Base-by-base conservation (phyloP, 2,113 vertebrate genomes). In the Tursiops truncatus region DNA sequence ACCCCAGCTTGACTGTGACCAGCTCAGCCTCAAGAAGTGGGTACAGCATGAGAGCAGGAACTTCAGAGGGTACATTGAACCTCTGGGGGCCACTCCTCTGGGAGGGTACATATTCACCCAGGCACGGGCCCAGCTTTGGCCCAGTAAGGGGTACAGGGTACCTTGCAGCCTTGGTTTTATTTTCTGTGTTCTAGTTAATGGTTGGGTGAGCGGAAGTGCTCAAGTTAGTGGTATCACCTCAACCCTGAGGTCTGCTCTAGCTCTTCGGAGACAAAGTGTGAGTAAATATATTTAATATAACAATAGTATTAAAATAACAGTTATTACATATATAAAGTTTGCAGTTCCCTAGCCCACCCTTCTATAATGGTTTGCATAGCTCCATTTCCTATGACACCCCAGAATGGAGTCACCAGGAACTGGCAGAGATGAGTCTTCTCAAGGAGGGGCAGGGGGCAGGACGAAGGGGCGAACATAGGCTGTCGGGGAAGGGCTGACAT, bases 231-330 rank as follows among this genome's bases (percentile, higher is more conserved):
- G 11, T 33, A 36, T 88, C 60, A 88, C 65, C 60, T 71, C 87
- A 92, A 81, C 44, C 65, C 56, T 73, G 65, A 93, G 88, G 31
- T 90, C n/a, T 26, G 47, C 36, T 82, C 15, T 96, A 80, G 90
- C 44, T 97, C 81, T 84, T 74, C 8, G 10, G 94, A 97, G 92
- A 88, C 96, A 90, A 82, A 88, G 81, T 87, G 63, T 85, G 94
- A 93, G 98, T 98, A 98, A 97, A 97, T 96, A 97, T n/a, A 83
- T 98, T 98, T 98, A 98, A 98, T 98, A 96, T 91, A 91, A 92
- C 95, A 97, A 98, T 33, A 92, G 84, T 87, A 96, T 94, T 95
- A 96, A 95, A 95, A 91, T 89, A 97, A 97, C 86, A 97, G 87
- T 97, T 97, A 97, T 97, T 98, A 98, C 96, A 98, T 79, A 93